phyloP scores from a whole-genome alignment of 2,888 invertebrate genomes.

The Leptodirus hochenwartii region DNA sequence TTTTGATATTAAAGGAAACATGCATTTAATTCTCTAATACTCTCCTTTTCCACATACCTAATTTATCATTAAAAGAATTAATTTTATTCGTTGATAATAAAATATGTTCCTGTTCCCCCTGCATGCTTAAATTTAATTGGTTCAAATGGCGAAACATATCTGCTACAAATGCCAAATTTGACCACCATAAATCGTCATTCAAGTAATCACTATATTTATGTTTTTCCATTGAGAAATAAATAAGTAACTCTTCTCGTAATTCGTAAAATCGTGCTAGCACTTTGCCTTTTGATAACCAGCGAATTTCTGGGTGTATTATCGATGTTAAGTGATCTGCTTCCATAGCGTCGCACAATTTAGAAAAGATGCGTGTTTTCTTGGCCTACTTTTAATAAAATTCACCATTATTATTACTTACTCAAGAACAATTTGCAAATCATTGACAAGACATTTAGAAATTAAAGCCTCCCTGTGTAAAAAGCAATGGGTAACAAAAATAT shows the following conservation, averaged over 20 bases:
- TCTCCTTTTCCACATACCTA: not conserved
- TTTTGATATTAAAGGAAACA: not conserved
- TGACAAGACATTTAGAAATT: not conserved
- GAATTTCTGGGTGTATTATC: not conserved
- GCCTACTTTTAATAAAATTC: too few relatives aligned
- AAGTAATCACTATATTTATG: not conserved
- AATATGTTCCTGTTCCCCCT: not conserved
- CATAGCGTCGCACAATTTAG: too few relatives aligned
- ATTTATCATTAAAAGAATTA: constrained; percentile 1
- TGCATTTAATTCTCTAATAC: not conserved
- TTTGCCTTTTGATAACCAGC: constrained; percentile 1
- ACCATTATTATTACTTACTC: not conserved
- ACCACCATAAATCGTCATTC: not conserved
- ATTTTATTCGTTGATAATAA: constrained; percentile 1
- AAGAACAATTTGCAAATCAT: constrained; percentile 2
- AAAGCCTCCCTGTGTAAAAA: constrained; percentile 1
- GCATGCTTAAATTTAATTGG: not conserved
- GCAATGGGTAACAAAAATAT: constrained; percentile 1
- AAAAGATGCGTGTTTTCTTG: too few relatives aligned
- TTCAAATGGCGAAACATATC: constrained; percentile 1
- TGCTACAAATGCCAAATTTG: not conserved
- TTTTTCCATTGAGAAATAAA: not conserved
- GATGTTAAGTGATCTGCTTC: not conserved
- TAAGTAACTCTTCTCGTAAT: constrained; percentile 1
- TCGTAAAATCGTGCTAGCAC: constrained; percentile 1